A percentile compares a stretch with the other conserved stretches of the same genome.
Evolutionary conservation across 2,113 vertebrate species (phyloP).

Genomic region (Carollia perspicillata): DNA sequence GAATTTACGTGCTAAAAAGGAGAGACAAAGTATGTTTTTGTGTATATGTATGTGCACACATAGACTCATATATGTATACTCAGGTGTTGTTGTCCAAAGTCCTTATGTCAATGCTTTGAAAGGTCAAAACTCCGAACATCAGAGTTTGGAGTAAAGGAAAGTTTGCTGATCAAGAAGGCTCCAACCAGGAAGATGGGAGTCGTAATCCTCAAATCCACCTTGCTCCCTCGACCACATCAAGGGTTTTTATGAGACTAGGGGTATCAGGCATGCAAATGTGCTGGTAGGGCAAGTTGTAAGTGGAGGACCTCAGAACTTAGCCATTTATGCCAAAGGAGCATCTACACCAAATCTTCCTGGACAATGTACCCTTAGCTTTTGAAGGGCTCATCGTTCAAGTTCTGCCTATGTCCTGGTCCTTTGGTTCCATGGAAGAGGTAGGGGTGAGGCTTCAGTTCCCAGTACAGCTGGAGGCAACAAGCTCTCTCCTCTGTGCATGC

Average conservation of each 20-base stretch:
- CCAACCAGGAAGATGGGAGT: neutral
- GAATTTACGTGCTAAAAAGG: neutral
- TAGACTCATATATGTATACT: neutral
- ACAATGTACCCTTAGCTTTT: neutral
- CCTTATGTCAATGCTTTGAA: neutral
- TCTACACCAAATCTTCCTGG: neutral
- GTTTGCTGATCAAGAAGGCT: neutral
- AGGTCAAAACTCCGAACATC: neutral
- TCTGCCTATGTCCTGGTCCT: neutral
- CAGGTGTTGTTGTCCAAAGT: neutral
- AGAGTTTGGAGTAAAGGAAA: neutral
- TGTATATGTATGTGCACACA: accelerated
- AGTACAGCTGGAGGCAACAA: neutral
- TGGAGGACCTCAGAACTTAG: neutral
- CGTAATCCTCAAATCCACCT: neutral
- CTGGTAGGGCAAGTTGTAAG: neutral
- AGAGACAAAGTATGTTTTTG: neutral
- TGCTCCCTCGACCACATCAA: neutral
- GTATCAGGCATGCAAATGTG: neutral
- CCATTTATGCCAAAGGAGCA: neutral
- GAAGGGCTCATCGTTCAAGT: neutral
- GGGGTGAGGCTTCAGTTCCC: neutral
- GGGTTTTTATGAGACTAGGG: neutral
- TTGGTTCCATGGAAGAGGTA: neutral
- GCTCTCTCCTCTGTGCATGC: neutral